A percentile compares a stretch with the other conserved stretches of the same genome.
phyloP scores from a whole-genome alignment of 2,888 invertebrate genomes.

The Zygogramma bicolorata region DNA sequence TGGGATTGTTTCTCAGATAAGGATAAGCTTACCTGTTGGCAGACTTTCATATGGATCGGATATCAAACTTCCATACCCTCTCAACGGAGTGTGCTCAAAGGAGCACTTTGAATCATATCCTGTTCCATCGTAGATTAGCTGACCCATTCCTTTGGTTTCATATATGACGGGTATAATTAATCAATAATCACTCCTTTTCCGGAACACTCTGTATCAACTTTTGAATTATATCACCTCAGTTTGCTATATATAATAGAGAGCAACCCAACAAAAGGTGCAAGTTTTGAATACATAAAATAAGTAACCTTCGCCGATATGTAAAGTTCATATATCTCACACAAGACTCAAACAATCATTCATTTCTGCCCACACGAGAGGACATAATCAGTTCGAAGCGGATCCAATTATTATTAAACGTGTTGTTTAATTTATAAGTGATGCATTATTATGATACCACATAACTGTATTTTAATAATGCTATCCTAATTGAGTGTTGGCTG shows the following conservation, averaged over 20 bases:
- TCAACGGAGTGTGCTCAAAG: no score
- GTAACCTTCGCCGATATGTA: not conserved
- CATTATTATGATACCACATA: slow-evolving; percentile 34
- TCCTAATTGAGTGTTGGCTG: slow-evolving; percentile 33
- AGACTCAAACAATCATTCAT: slow-evolving; percentile 15
- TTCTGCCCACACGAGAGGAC: slow-evolving; percentile 27
- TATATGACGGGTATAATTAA: no score
- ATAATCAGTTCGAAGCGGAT: slow-evolving; percentile 34
- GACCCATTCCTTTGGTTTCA: no score
- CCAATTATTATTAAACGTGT: slow-evolving; percentile 39
- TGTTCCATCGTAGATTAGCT: no score
- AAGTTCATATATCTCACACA: not conserved
- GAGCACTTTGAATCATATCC: no score
- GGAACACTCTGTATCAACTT: not conserved
- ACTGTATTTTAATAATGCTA: slow-evolving; percentile 23
- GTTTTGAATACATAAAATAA: not conserved
- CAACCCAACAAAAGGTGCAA: not conserved
- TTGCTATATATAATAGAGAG: not conserved
- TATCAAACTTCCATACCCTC: no score
- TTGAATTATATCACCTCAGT: not conserved
- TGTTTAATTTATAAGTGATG: slow-evolving; percentile 39
- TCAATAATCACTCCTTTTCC: no score
- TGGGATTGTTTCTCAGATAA: no score
- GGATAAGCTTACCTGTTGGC: no score
- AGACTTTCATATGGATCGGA: no score